These are phyloP conservation scores for Syngnathus acus DNA, from an alignment of 2,797 vertebrate species.

Conservation along the genomic window DNA sequence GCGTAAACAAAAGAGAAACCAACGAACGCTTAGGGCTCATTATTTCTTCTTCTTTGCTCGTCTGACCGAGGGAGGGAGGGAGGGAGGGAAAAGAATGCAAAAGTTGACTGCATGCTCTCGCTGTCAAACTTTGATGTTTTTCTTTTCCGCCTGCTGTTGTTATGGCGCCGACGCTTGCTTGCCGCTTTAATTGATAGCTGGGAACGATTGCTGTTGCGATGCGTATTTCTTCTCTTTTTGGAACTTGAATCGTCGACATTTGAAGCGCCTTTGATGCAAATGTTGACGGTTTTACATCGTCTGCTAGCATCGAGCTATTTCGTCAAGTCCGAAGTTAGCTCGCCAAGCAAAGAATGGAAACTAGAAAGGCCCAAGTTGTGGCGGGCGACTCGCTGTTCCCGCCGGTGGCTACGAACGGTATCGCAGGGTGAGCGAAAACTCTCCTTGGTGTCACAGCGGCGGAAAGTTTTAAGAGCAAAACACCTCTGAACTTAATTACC, in stretches of 20 bases:
- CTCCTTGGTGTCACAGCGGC: background rate
- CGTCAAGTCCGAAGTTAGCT: no score
- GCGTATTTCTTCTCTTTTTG: background rate
- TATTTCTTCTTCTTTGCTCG: conserved; percentile 49
- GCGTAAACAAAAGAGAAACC: conserved; percentile 34
- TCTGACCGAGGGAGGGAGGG: no score
- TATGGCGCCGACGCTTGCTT: no score
- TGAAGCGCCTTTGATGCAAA: no score
- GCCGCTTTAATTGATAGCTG: background rate
- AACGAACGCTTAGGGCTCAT: conserved; percentile 46
- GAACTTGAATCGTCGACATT: no score
- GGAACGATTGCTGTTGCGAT: background rate
- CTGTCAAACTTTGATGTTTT: background rate
- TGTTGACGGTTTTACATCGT: no score
- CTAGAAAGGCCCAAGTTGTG: background rate
- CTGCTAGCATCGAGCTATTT: no score
- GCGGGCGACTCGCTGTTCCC: background rate
- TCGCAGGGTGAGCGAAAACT: background rate
- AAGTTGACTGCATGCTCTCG: background rate
- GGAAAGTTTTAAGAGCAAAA: conserved; percentile 24
- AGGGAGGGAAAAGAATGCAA: no score
- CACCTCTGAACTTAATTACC: conserved; percentile 80
- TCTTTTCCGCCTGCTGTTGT: no score
- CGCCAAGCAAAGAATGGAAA: background rate
- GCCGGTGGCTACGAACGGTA: background rate